Evolutionary conservation across 2,113 vertebrate genomes (phyloP), one percentile per base, ranked within the genome.

Genomic region (Xiphorhynchus elegans): DNA sequence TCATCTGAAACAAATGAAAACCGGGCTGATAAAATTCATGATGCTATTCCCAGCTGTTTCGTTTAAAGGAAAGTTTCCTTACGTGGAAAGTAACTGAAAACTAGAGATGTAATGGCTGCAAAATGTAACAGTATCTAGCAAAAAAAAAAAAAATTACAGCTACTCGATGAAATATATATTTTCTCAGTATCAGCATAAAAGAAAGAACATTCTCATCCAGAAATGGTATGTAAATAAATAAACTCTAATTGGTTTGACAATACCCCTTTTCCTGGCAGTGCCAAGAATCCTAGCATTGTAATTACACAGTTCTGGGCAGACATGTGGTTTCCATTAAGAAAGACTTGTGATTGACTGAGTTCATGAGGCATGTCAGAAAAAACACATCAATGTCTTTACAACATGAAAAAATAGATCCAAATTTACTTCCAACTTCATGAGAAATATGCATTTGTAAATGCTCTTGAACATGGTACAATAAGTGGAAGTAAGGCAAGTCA

Each of bases 271-370:
- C 98, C 98, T 98, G 98, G 97, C 97, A 98, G 90, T 98, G 98
- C 97, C 98, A 98, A 97, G 97, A 98, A 98, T 98, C 97, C 96
- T 97, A 98, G 98, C 97, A 98, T 98, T 98, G 97, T 98, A 99
- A 99, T 98, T 98, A 98, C 97, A 98, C 95, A 97, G 97, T 98
- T 98, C 98, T 98, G 98, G 97, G 98, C 97, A 98, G 97, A 98
- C 98, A 98, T 98, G 98, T 98, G 98, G 97, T 98, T 98, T 98
- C 97, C 97, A 98, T 98, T 98, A 98, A 97, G 97, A 97, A 97
- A 93, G 97, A 97, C 97, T 97, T 98, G 96, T 98, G 98, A 98
- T 98, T 98, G 97, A 98, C 98, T 97, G 98, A 98, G 97, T 98
- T 98, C 98, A 98, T 98, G 98, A 98, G 97, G 98, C 98, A 98